phyloP scores from a whole-genome alignment of 2,113 vertebrate genomes.

The Turdus rufiventris region DNA sequence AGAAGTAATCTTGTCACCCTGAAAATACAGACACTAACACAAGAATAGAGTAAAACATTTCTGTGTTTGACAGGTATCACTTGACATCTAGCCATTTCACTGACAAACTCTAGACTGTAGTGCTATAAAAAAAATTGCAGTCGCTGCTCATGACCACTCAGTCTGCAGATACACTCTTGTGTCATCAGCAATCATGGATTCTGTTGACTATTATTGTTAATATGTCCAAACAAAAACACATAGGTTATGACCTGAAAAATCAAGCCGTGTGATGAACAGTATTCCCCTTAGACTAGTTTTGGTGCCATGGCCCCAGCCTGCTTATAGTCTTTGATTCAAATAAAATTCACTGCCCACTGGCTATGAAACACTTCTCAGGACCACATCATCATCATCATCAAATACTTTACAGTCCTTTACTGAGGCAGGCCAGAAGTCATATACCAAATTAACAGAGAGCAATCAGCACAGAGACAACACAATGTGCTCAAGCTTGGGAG shows the following conservation, averaged over 20 bases:
- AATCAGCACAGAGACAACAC: background rate
- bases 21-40: background rate
- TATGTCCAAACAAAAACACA: background rate
- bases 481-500: background rate
- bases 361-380: background rate
- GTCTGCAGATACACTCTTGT: background rate
- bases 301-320: background rate
- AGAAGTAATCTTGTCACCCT: background rate
- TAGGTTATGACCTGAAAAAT: background rate
- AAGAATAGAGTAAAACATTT: background rate
- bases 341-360: background rate
- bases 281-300: background rate
- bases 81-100: background rate
- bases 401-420: background rate
- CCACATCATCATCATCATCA: background rate
- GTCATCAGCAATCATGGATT: background rate
- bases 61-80: background rate
- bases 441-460: background rate
- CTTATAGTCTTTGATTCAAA: background rate
- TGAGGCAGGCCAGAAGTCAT: background rate
- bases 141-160: background rate
- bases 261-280: rapidly evolving
- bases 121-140: background rate
- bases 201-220: background rate
- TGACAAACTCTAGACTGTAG: background rate